Percentiles rank a stretch among this genome's conserved stretches.
phyloP scores from a whole-genome alignment of 1,140 invertebrate species.

The Nephotettix cincticeps region DNA sequence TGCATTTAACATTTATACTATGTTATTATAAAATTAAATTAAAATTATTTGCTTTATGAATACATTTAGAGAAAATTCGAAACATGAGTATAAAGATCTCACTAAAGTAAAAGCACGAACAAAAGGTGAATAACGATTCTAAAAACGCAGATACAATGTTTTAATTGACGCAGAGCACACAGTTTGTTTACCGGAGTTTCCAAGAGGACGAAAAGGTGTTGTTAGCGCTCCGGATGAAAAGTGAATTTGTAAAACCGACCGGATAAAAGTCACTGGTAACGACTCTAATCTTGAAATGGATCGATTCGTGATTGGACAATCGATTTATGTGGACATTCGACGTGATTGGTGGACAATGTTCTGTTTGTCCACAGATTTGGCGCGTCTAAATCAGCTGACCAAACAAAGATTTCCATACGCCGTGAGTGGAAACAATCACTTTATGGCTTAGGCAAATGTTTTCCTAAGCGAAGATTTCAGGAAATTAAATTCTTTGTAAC shows the following conservation, averaged over 20 bases:
- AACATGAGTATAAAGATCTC: too few relatives aligned
- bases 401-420: slow-evolving; percentile 18
- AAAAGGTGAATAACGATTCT: too few relatives aligned
- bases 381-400: slow-evolving; percentile 5
- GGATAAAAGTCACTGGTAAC: background rate
- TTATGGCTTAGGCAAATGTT: too few relatives aligned
- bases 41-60: too few relatives aligned
- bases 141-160: too few relatives aligned
- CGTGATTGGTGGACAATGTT: slow-evolving; percentile 14
- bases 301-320: slow-evolving; percentile 1
- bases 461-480: too few relatives aligned
- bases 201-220: slow-evolving; percentile 8
- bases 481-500: too few relatives aligned
- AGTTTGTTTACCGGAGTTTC: background rate
- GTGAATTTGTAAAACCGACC: slow-evolving; percentile 17
- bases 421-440: too few relatives aligned
- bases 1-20: too few relatives aligned
- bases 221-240: background rate
- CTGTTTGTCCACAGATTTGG: slow-evolving; percentile 15
- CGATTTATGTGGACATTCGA: slow-evolving; percentile 11
- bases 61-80: too few relatives aligned
- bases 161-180: background rate
- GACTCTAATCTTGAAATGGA: background rate
- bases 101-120: too few relatives aligned
- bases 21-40: too few relatives aligned